Evolutionary conservation across 2,888 invertebrate species (phyloP), one percentile per base, ranked within the genome.

Genomic region (Temnothorax ravouxi): DNA sequence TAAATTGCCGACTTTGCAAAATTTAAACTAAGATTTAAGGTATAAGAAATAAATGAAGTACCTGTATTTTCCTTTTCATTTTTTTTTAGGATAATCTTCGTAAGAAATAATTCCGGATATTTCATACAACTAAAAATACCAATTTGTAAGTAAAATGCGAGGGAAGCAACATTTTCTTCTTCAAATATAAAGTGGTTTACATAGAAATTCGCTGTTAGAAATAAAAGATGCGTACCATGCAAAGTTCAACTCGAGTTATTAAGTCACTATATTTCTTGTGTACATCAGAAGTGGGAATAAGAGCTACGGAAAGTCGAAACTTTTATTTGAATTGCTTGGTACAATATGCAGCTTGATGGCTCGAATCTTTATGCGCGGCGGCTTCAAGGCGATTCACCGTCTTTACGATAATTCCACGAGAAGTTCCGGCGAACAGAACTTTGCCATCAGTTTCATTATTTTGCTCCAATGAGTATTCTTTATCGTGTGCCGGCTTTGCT

Each of bases 341-440:
- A 59, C 69, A 79, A 79, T 79, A 52, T 62, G 75, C 34, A 52
- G 34, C 64, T 52, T 71, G 69, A 80, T 61, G 47, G 34, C 47
- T 18, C 44, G 34, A 38, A 80, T 38, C 59, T 47, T 59, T 67
- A 25, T 64, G 34, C n/a, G n/a, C n/a, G n/a, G n/a, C 50, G 67
- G 13, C 34, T 79, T 56, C 44, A 44, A 59, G 47, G 18, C 38
- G 47, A 38, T 59, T 61, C 59, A 21, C 59, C 21, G 21, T 50
- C 69, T 59, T 69, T 59, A 69, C 59, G 79, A 79, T 69, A 79
- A 79, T 79, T 79, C 8, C 69, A 59, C 18, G 21, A 79, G 34
- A 41, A 79, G 56, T 67, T 67, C 25, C 41, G 29, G 18, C 21
- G 21, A 25, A 77, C 77, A 66, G 56, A 67, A 79, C 76, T 79